Percentiles rank a stretch among this genome's conserved stretches.
These are phyloP conservation scores for Chymomyza procnemis DNA, from an alignment of 2,888 invertebrate genomes.

Conservation along the genomic window DNA sequence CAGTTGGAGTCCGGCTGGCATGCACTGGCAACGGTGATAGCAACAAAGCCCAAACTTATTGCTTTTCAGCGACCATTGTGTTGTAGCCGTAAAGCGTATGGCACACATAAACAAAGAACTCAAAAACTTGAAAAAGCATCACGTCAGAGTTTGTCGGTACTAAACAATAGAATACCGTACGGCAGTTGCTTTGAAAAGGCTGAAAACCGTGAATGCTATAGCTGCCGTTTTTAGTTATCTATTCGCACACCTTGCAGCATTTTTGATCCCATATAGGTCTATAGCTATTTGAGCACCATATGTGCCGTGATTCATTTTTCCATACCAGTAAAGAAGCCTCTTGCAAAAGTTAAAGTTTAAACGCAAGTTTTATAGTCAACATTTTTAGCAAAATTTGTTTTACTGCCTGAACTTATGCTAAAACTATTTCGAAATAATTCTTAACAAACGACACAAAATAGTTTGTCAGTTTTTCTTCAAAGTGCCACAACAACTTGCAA, in stretches of 20 bases:
- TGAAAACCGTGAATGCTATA: no score
- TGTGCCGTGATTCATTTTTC: no score
- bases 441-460: neutral
- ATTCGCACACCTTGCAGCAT: slow-evolving; percentile 22
- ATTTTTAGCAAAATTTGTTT: neutral
- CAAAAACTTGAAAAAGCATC: slow-evolving; percentile 43
- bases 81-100: slow-evolving; percentile 21
- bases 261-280: slow-evolving; percentile 8
- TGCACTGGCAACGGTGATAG: slow-evolving; percentile 22
- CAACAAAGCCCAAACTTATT: slow-evolving; percentile 53
- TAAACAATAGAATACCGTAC: slow-evolving; percentile 3
- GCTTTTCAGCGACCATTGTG: slow-evolving; percentile 57
- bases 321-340: no score
- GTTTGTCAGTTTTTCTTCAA: neutral
- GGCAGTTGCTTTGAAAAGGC: slow-evolving; percentile 13
- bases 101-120: slow-evolving; percentile 3
- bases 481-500: neutral
- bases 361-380: slow-evolving; percentile 38
- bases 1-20: neutral
- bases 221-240: neutral
- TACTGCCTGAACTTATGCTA: neutral
- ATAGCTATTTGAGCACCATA: slow-evolving; percentile 20
- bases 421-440: neutral
- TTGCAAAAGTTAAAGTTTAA: slow-evolving; percentile 35
- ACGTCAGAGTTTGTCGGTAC: slow-evolving; percentile 39